Evolutionary conservation across 2,113 vertebrate genomes (phyloP).

Genomic region (Entelurus aequoreus): DNA sequence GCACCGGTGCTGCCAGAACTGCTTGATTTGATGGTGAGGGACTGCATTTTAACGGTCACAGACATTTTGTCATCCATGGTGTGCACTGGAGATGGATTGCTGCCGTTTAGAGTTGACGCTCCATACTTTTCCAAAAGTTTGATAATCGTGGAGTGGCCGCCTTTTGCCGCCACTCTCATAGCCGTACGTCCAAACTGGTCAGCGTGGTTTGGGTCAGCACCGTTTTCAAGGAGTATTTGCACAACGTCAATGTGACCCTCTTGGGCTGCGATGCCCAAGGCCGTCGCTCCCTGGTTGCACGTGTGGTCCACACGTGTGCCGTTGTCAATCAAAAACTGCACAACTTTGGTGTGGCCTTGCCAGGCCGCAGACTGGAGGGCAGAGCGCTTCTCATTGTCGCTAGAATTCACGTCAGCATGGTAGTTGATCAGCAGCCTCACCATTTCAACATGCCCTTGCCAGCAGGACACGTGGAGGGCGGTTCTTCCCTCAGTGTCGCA

Average conservation of each 20-base stretch:
- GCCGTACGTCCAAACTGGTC: constrained; percentile 97
- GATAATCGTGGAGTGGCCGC: constrained; percentile 87
- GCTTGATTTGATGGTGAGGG: constrained; percentile 89
- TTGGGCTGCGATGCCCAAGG: constrained; percentile 94
- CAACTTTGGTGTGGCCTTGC: constrained; percentile 91
- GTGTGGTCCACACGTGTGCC: constrained; percentile 89
- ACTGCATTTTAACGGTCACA: constrained; percentile 84
- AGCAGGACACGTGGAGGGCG: constrained; percentile 95
- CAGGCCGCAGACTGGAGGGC: constrained; percentile 93
- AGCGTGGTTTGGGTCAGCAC: constrained; percentile 92
- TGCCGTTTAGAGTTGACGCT: constrained; percentile 84
- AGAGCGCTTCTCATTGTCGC: constrained; percentile 92
- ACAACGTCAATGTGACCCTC: constrained; percentile 97
- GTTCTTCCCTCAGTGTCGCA: constrained; percentile 92
- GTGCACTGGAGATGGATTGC: constrained; percentile 91
- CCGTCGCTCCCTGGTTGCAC: constrained; percentile 95
- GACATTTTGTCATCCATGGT: constrained; percentile 90
- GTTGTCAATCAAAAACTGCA: constrained; percentile 87
- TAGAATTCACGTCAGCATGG: constrained; percentile 87
- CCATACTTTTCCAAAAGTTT: constrained; percentile 94
- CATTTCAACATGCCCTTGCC: constrained; percentile 97
- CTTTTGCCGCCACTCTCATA: constrained; percentile 96
- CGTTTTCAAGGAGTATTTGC: constrained; percentile 86
- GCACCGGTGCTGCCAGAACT: constrained; percentile 93
- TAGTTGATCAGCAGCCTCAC: constrained; percentile 86